Conservation (phyloP, 2,888 invertebrate genomes). For the Dryobotodes eremita region DNA sequence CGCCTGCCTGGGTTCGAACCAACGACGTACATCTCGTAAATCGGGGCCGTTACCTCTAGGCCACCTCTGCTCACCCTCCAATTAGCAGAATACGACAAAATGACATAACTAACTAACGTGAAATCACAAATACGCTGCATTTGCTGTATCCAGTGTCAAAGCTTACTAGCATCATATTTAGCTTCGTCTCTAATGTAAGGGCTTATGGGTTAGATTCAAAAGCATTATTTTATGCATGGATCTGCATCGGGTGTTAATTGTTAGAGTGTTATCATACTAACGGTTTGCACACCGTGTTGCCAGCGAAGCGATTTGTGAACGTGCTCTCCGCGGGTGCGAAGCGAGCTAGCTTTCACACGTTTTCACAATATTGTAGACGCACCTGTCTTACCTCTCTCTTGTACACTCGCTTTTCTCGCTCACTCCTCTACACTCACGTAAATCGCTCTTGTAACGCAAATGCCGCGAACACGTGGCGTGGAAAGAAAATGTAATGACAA, state of each 20-base stretch:
- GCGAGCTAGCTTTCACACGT: background rate
- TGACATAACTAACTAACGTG: background rate
- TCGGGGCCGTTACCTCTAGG: too few relatives aligned
- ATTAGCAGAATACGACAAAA: background rate
- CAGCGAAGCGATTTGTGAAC: background rate
- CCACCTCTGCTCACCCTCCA: background rate
- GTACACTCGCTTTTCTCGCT: too few relatives aligned
- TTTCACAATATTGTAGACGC: background rate
- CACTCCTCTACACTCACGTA: too few relatives aligned
- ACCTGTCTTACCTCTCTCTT: background rate
- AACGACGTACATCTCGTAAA: too few relatives aligned
- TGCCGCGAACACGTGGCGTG: background rate
- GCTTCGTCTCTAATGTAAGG: constrained; percentile 1
- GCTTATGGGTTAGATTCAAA: constrained; percentile 13
- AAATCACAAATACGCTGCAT: background rate
- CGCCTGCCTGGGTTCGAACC: too few relatives aligned
- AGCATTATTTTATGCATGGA: constrained; percentile 51
- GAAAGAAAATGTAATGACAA: too few relatives aligned
- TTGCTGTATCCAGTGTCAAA: constrained; percentile 1
- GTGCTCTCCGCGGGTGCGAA: background rate
- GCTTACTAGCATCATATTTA: background rate
- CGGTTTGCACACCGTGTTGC: background rate
- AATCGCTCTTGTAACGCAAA: too few relatives aligned
- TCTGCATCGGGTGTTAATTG: background rate
- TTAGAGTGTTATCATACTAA: background rate